Percentiles rank a stretch among this genome's conserved stretches.
Evolutionary conservation across 2,797 vertebrate genomes (phyloP).

Genomic region (Cynodonichthys magdalenae): DNA sequence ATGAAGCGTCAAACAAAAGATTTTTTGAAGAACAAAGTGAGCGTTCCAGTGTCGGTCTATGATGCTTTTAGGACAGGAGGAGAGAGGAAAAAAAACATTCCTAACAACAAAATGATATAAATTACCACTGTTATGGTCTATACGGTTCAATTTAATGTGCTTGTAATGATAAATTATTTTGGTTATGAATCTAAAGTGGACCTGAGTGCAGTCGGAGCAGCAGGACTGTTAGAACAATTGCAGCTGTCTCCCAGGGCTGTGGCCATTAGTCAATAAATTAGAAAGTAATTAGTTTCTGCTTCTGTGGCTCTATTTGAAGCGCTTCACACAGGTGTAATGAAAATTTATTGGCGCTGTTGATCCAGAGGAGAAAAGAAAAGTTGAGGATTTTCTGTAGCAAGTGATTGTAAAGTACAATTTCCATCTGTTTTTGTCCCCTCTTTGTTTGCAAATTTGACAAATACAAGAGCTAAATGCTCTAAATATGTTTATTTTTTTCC

Average conservation of each 20-base stretch:
- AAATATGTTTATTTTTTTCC: constrained; percentile 19
- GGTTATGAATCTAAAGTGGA: constrained; percentile 83
- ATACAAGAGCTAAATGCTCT: constrained; percentile 46
- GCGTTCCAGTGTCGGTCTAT: constrained; percentile 45
- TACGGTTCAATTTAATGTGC: constrained; percentile 87
- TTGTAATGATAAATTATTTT: constrained; percentile 89
- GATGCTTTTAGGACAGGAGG: constrained; percentile 64
- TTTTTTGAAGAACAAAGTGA: constrained; percentile 76
- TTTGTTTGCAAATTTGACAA: constrained; percentile 43
- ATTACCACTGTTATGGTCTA: constrained; percentile 85
- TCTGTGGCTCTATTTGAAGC: constrained; percentile 87
- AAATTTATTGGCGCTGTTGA: constrained; percentile 84
- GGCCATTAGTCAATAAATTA: constrained; percentile 90
- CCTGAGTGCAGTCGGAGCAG: constrained; percentile 78
- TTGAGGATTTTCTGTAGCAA: constrained; percentile 71
- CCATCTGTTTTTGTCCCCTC: constrained; percentile 56
- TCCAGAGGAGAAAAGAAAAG: constrained; percentile 77
- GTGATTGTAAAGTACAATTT: constrained; percentile 73
- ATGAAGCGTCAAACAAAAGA: constrained; percentile 66
- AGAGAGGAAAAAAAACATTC: constrained; percentile 56
- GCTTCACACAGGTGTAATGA: constrained; percentile 86
- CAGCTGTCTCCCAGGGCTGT: constrained; percentile 83
- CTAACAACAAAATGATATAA: constrained; percentile 82
- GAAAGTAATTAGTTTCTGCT: constrained; percentile 88
- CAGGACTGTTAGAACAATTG: constrained; percentile 84